Evolutionary conservation across 2,888 invertebrate genomes (phyloP).

Genomic region (Cheilosia impressa): DNA sequence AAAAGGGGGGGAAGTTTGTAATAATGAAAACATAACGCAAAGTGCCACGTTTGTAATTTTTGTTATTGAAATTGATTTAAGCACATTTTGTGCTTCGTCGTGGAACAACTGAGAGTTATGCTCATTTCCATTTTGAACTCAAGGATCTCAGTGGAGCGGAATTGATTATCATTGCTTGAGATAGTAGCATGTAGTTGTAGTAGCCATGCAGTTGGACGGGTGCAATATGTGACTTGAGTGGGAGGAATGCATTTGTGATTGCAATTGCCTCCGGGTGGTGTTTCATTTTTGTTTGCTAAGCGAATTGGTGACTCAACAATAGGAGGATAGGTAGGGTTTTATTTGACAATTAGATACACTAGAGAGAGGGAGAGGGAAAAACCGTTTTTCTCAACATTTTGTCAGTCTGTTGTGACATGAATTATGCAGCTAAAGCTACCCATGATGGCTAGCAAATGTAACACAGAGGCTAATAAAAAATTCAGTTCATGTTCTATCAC

Average conservation of each 20-base stretch:
- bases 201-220: constrained; percentile 38
- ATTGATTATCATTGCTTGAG: constrained; percentile 59
- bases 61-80: constrained; percentile 62
- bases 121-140: constrained; percentile 55
- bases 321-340: not conserved
- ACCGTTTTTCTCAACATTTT: no score
- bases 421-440: no score
- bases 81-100: constrained; percentile 15
- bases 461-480: no score
- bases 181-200: not conserved
- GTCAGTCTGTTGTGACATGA: no score
- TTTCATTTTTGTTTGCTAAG: constrained; percentile 2
- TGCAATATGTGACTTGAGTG: constrained; percentile 61
- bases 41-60: constrained; percentile 42
- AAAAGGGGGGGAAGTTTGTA: not conserved
- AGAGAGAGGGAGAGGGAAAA: no score
- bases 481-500: no score
- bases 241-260: constrained; percentile 49
- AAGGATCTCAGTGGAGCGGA: constrained; percentile 71
- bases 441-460: no score
- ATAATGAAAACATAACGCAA: constrained; percentile 59
- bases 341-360: no score
- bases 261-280: constrained; percentile 26
- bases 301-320: not conserved
- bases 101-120: constrained; percentile 65